phyloP scores from a whole-genome alignment of 2,113 vertebrate genomes.

The Macrotis lagotis region DNA sequence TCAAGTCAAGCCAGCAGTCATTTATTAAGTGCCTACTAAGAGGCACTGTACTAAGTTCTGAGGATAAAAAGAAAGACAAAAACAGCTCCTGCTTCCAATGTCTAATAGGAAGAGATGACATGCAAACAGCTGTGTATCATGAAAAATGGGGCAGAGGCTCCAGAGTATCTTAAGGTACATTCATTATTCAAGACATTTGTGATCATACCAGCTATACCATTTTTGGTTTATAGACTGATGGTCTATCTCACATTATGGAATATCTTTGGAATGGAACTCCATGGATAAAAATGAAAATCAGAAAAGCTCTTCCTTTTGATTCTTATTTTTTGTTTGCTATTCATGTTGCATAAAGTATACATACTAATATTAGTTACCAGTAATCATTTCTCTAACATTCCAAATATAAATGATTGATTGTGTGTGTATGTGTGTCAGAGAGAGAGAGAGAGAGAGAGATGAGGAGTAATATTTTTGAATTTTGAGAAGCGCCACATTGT shows the following conservation, averaged over 20 bases:
- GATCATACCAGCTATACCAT: neutral
- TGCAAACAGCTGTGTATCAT: neutral
- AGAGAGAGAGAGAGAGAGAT: too few species aligned
- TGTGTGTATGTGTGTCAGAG: neutral
- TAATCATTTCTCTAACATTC: slow-evolving; percentile 8
- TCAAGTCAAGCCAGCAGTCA: neutral
- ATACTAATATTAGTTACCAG: slow-evolving; percentile 12
- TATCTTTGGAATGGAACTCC: neutral
- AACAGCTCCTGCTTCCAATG: neutral
- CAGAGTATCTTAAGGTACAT: neutral
- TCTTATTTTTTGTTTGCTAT: slow-evolving; percentile 46
- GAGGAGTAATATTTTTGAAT: neutral
- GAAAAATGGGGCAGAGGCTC: neutral
- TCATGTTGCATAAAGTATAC: neutral
- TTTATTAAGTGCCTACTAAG: neutral
- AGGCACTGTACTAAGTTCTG: neutral
- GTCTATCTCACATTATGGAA: neutral
- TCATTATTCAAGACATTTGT: slow-evolving; percentile 4
- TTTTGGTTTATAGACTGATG: neutral
- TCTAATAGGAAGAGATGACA: neutral
- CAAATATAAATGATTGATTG: neutral
- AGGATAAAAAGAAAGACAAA: neutral
- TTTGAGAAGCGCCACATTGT: neutral
- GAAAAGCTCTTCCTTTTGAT: slow-evolving; percentile 17
- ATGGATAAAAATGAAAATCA: slow-evolving; percentile 42